These are phyloP conservation scores for Cyphomyrus plagiostoma DNA, from an alignment of 2,113 vertebrate genomes.

Conservation along the genomic window DNA sequence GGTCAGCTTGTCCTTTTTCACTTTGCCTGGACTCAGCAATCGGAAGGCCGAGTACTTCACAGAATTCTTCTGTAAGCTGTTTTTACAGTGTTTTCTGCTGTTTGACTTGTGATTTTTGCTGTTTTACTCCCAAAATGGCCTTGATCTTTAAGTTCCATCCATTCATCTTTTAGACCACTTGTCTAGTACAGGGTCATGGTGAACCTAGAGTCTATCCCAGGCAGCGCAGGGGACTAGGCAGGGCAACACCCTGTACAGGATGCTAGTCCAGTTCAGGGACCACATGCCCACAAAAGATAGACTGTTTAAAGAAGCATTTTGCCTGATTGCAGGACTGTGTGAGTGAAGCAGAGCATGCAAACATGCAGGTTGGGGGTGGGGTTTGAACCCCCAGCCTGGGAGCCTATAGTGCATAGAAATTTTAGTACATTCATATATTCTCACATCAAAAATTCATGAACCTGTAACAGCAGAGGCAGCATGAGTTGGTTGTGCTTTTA, in stretches of 20 bases:
- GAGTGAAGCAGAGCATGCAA: background rate
- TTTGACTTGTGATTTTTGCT: background rate
- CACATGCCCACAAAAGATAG: background rate
- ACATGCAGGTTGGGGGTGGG: background rate
- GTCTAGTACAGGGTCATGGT: background rate
- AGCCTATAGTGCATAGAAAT: background rate
- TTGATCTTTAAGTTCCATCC: conserved; percentile 9
- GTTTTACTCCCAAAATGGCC: background rate
- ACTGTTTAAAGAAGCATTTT: background rate
- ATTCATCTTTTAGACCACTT: conserved; percentile 1
- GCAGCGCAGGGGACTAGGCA: background rate
- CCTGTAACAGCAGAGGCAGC: background rate
- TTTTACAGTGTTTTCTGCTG: conserved; percentile 1
- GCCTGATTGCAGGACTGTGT: background rate
- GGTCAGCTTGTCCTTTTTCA: conserved; percentile 5
- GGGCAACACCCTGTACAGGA: background rate
- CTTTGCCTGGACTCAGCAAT: background rate
- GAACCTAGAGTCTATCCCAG: background rate
- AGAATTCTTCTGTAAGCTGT: background rate
- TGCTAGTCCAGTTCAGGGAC: background rate
- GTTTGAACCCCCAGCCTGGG: background rate
- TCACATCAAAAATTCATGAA: background rate
- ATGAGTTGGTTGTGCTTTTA: background rate
- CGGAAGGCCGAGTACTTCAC: background rate
- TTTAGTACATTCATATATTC: background rate